Percentiles rank a stretch among this genome's conserved stretches.
These are phyloP conservation scores for Gasteruption jaculator DNA, from an alignment of 2,888 invertebrate species.

Conservation along the genomic window DNA sequence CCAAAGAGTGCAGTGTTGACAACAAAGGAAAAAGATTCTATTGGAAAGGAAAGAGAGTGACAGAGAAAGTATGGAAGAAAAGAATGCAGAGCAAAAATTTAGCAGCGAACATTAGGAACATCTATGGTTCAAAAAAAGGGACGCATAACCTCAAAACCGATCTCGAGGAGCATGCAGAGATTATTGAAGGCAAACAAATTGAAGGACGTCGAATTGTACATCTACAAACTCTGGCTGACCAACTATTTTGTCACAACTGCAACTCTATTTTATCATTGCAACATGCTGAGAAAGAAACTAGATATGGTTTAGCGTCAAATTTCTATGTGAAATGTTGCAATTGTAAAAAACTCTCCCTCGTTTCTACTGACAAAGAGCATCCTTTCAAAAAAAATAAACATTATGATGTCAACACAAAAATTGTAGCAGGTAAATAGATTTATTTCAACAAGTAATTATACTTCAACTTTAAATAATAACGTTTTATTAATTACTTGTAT, in stretches of 20 bases:
- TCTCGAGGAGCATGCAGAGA: too few relatives aligned
- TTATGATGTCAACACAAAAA: too few relatives aligned
- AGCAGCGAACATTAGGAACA: not conserved
- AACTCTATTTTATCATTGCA: constrained; percentile 9
- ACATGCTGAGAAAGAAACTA: constrained; percentile 4
- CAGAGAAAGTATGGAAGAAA: constrained; percentile 5
- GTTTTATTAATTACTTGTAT: too few relatives aligned
- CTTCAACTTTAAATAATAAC: too few relatives aligned
- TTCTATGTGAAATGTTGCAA: constrained; percentile 7
- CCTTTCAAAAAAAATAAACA: too few relatives aligned
- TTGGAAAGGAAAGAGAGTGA: constrained; percentile 7
- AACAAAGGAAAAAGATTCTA: constrained; percentile 5
- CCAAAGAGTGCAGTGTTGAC: constrained; percentile 3
- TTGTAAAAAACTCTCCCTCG: too few relatives aligned
- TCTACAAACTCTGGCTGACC: constrained; percentile 7
- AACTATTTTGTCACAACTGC: constrained; percentile 9
- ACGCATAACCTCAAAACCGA: constrained; percentile 7
- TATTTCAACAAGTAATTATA: too few relatives aligned
- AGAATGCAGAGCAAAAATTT: not conserved
- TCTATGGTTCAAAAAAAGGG: too few relatives aligned
- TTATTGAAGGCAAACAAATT: too few relatives aligned
- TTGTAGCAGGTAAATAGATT: too few relatives aligned
- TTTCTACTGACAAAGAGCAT: too few relatives aligned
- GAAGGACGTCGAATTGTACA: constrained; percentile 13
- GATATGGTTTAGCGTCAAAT: constrained; percentile 7